phyloP scores from a whole-genome alignment of 2,888 invertebrate species.

The Tipula lateralis region DNA sequence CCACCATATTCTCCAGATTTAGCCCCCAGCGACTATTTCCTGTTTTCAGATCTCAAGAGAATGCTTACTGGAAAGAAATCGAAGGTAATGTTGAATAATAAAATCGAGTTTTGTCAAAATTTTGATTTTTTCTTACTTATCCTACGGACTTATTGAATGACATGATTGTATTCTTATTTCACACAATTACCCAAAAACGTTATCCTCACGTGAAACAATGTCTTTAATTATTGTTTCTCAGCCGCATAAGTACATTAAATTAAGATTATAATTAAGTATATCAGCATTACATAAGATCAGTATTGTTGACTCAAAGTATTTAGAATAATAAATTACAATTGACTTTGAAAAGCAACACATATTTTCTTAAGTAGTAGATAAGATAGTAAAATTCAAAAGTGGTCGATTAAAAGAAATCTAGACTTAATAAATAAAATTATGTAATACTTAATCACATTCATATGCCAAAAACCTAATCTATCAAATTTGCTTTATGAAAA shows the following conservation, averaged over 20 bases:
- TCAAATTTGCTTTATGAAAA: not conserved
- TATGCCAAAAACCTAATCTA: not conserved
- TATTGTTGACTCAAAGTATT: not conserved
- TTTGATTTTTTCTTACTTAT: no score
- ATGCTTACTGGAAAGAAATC: no score
- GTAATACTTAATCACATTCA: not conserved
- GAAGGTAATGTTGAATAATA: no score
- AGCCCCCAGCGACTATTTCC: no score
- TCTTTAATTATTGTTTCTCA: not conserved
- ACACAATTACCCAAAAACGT: not conserved
- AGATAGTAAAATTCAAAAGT: not conserved
- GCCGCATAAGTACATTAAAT: not conserved
- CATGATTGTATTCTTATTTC: no score
- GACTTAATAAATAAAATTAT: not conserved
- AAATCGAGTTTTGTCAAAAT: no score
- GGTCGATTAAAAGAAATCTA: slow-evolving; percentile 1
- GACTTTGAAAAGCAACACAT: not conserved
- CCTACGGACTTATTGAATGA: no score
- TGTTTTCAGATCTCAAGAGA: no score
- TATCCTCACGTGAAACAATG: not conserved
- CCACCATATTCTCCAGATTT: no score
- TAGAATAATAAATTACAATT: not conserved
- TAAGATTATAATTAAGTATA: not conserved
- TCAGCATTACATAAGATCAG: not conserved
- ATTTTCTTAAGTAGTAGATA: not conserved